phyloP scores from a whole-genome alignment of 2,113 vertebrate genomes.

The Sphyrna mokarran region DNA sequence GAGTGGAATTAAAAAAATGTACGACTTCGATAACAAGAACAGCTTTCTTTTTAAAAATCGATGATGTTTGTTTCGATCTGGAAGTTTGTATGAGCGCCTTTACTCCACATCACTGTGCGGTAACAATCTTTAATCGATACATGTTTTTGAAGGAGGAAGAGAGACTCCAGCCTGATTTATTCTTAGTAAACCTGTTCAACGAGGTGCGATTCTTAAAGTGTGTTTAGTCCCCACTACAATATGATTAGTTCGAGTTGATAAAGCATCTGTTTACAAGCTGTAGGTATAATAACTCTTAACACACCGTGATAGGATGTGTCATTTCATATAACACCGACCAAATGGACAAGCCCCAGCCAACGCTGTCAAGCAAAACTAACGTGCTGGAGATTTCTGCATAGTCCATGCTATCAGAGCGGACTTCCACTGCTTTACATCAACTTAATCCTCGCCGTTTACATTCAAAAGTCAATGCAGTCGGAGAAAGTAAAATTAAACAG shows the following conservation, averaged over 20 bases:
- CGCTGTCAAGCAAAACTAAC: conserved; percentile 49
- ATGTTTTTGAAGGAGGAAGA: neutral
- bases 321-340: conserved; percentile 58
- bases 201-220: neutral
- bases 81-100: neutral
- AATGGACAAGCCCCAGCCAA: conserved; percentile 52
- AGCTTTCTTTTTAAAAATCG: neutral
- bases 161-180: neutral
- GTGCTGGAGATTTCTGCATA: conserved; percentile 30
- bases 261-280: conserved; percentile 55
- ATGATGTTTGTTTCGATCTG: conserved; percentile 11
- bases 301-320: conserved; percentile 66
- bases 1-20: neutral
- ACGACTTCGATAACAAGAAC: neutral
- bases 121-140: neutral
- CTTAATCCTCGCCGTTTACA: neutral
- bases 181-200: neutral
- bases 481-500: neutral
- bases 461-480: neutral
- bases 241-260: conserved; percentile 76
- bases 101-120: neutral
- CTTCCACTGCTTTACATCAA: neutral
- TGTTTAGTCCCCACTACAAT: conserved; percentile 46
- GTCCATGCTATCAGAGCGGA: neutral
- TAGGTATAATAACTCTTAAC: conserved; percentile 68